These are phyloP conservation scores for Spatulosminthurus flaviceps DNA, from an alignment of 2,888 invertebrate genomes.

Conservation along the genomic window DNA sequence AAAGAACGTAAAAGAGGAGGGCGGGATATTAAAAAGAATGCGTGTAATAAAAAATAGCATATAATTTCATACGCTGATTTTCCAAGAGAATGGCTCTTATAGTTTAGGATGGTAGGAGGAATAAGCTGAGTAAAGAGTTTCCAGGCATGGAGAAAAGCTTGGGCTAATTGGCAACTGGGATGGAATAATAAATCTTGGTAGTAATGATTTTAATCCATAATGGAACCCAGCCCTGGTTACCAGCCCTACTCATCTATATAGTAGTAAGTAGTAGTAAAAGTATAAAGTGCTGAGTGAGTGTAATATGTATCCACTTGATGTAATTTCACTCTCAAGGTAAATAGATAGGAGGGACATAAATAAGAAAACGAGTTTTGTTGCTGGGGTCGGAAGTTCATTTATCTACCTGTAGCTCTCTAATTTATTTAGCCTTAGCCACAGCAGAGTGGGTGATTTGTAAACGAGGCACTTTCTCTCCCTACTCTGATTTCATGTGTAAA, in stretches of 20 bases:
- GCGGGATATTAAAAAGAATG: no score
- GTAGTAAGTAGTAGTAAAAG: no score
- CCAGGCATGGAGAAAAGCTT: conserved; percentile 3
- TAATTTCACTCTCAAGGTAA: not conserved
- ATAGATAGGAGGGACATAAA: not conserved
- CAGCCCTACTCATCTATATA: no score
- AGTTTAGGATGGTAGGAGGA: no score
- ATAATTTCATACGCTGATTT: no score
- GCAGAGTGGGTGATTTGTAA: not conserved
- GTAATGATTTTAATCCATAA: conserved; percentile 15
- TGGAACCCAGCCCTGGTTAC: not conserved
- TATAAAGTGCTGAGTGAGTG: no score
- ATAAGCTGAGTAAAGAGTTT: no score
- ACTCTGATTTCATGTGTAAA: not conserved
- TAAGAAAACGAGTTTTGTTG: conserved; percentile 11
- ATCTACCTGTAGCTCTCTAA: conserved; percentile 5
- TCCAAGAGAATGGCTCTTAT: not conserved
- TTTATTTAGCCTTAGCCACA: not conserved
- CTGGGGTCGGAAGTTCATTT: not conserved
- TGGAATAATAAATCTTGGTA: conserved; percentile 32
- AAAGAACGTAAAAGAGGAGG: no score
- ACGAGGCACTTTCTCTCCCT: not conserved
- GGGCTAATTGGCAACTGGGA: conserved; percentile 24
- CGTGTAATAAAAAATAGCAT: no score
- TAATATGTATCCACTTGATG: not conserved